Evolutionary conservation across 2,113 vertebrate species (phyloP).

Genomic region (Agapornis roseicollis): DNA sequence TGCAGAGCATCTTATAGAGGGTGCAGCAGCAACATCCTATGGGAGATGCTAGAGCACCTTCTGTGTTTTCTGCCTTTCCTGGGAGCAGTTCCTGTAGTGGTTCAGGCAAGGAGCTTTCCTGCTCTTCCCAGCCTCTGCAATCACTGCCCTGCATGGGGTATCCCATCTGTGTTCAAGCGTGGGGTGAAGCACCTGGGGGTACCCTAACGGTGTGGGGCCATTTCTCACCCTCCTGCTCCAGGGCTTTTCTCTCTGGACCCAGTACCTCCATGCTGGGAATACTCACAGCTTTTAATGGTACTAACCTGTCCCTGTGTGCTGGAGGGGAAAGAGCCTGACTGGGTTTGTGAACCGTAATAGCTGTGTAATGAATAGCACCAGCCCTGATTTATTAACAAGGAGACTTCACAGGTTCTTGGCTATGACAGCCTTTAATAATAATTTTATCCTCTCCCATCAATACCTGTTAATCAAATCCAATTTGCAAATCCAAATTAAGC

Average conservation of each 20-base stretch:
- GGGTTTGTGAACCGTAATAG: background rate
- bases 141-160: fast-evolving
- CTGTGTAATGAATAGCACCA: background rate
- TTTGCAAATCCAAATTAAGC: constrained; percentile 60
- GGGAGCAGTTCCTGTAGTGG: background rate
- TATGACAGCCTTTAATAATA: constrained; percentile 70
- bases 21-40: no score
- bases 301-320: constrained; percentile 28
- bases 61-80: background rate
- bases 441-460: constrained; percentile 63
- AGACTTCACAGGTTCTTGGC: constrained; percentile 36
- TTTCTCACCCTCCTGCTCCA: background rate
- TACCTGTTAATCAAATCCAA: constrained; percentile 74
- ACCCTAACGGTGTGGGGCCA: fast-evolving
- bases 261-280: background rate
- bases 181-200: background rate
- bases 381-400: constrained; percentile 65
- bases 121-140: background rate
- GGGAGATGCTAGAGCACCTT: background rate
- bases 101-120: background rate
- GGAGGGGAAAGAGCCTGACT: background rate
- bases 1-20: background rate
- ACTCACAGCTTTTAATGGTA: background rate
- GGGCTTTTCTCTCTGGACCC: background rate
- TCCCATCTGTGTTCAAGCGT: fast-evolving